These are phyloP conservation scores for Acanthosepion pharaonis DNA, from an alignment of 2,888 invertebrate genomes.

Conservation along the genomic window DNA sequence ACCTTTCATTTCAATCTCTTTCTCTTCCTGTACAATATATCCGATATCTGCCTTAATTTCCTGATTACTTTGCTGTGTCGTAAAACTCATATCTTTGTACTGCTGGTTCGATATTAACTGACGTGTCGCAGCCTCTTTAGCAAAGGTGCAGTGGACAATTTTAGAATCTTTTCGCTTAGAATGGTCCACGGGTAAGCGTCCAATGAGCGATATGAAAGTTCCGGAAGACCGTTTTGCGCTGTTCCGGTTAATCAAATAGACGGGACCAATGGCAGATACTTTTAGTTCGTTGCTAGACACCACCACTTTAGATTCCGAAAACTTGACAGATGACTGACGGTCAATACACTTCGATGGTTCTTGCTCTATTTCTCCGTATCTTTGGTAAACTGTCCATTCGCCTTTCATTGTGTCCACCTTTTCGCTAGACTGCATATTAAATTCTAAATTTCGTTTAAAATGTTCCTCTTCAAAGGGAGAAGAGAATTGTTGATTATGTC, in stretches of 20 bases:
- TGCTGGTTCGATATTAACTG: background rate
- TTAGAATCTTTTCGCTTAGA: background rate
- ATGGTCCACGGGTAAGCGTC: background rate
- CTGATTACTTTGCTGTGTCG: background rate
- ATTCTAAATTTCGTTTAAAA: background rate
- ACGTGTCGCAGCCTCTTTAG: background rate
- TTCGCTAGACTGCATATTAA: background rate
- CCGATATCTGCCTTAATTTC: background rate
- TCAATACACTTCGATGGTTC: background rate
- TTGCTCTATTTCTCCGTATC: background rate
- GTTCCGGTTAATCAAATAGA: background rate
- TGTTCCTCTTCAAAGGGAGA: background rate
- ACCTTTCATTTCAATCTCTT: background rate
- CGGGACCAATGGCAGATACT: slow-evolving; percentile 34
- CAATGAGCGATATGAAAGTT: slow-evolving; percentile 41
- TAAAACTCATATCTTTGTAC: background rate
- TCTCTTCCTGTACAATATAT: background rate
- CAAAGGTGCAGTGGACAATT: background rate
- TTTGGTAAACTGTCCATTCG: background rate
- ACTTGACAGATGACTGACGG: background rate
- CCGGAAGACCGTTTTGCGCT: background rate
- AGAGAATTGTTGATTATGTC: background rate
- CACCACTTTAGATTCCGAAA: background rate
- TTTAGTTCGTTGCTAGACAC: background rate
- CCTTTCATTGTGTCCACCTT: background rate